phyloP scores from a whole-genome alignment of 2,113 vertebrate genomes.

The Mormyrus lacerda region DNA sequence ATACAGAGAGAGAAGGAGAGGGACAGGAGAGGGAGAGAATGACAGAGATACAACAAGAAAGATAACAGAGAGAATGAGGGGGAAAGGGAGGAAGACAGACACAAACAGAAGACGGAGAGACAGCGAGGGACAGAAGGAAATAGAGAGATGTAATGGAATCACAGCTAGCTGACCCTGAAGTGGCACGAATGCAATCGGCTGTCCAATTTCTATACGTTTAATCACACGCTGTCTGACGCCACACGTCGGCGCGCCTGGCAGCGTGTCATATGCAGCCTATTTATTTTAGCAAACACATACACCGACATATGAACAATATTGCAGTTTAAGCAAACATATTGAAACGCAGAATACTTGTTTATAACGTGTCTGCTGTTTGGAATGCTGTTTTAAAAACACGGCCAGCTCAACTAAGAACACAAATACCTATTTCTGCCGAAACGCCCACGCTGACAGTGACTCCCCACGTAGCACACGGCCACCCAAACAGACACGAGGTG shows the following conservation, averaged over 20 bases:
- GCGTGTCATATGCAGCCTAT: neutral
- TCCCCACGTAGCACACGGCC: neutral
- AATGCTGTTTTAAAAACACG: neutral
- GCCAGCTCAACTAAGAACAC: neutral
- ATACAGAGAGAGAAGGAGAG: neutral
- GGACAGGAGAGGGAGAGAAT: neutral
- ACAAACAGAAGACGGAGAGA: neutral
- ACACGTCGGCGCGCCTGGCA: conserved; percentile 17
- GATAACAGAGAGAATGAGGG: neutral
- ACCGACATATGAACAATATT: neutral
- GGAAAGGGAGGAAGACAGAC: neutral
- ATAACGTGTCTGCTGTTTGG: neutral
- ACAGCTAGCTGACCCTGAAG: neutral
- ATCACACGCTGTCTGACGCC: neutral
- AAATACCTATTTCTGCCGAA: conserved; percentile 5
- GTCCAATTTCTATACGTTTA: neutral
- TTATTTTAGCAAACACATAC: too few species aligned
- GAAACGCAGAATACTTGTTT: neutral
- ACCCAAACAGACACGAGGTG: neutral
- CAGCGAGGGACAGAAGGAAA: neutral
- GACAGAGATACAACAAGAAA: neutral
- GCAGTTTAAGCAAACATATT: neutral
- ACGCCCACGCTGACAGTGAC: neutral
- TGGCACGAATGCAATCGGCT: neutral
- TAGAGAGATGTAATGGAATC: neutral